Conservation (phyloP, 2,797 vertebrate genomes). For the Sebastes vulpes region DNA sequence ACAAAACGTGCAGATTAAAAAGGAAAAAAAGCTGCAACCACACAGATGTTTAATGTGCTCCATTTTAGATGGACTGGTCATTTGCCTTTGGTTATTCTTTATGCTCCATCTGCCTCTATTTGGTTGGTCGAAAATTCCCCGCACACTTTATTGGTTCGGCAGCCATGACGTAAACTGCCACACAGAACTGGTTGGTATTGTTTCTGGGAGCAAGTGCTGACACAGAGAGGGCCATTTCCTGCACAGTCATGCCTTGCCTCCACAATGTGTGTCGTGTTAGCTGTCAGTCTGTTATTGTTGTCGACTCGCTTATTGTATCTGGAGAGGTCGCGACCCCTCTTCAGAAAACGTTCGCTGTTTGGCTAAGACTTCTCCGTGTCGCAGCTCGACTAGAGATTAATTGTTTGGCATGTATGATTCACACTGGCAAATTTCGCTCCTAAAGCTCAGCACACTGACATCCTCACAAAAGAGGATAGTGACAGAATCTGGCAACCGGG, state of each 20-base stretch:
- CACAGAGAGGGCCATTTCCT: conserved; percentile 71
- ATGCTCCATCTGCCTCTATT: conserved; percentile 81
- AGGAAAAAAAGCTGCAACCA: conserved; percentile 28
- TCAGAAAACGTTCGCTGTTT: conserved; percentile 59
- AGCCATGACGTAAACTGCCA: conserved; percentile 61
- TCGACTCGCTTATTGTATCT: conserved; percentile 69
- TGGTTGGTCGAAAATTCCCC: conserved; percentile 64
- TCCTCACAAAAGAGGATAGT: conserved; percentile 58
- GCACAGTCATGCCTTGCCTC: conserved; percentile 65
- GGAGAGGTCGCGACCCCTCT: conserved; percentile 74
- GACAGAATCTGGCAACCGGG: conserved; percentile 68
- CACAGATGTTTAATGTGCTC: conserved; percentile 83
- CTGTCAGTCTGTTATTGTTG: conserved; percentile 74
- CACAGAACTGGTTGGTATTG: conserved; percentile 65
- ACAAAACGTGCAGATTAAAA: conserved; percentile 42
- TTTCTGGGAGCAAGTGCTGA: conserved; percentile 67
- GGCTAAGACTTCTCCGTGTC: conserved; percentile 57
- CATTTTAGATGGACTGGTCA: conserved; percentile 77
- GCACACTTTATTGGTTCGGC: conserved; percentile 60
- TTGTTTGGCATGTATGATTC: conserved; percentile 66
- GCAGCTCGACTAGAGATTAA: conserved; percentile 53
- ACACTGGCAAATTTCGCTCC: conserved; percentile 60
- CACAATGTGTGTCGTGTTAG: conserved; percentile 69
- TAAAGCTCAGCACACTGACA: conserved; percentile 60
- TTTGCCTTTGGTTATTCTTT: conserved; percentile 82